Percentiles rank a stretch among this genome's conserved stretches.
Evolutionary conservation across 23 tunicate genomes (phyloP).

Genomic region (Ciona savignyi): DNA sequence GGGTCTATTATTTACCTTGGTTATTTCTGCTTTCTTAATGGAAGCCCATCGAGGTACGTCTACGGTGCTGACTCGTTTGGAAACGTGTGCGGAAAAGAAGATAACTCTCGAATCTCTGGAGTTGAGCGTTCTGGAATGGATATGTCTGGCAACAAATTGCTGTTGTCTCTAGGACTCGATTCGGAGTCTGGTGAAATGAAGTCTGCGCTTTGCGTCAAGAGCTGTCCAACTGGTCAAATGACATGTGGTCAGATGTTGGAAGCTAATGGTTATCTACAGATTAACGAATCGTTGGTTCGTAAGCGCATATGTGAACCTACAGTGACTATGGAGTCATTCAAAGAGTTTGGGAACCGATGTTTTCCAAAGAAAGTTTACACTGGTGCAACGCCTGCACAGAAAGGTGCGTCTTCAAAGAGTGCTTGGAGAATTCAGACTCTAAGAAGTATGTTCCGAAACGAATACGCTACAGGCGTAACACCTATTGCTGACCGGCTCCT

Average conservation of each 20-base stretch:
- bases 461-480: no score
- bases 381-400: no score
- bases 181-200: background rate
- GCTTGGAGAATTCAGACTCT: no score
- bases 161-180: background rate
- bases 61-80: slow-evolving; percentile 87
- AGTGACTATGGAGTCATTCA: background rate
- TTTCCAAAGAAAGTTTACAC: no score
- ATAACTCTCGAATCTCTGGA: slow-evolving; percentile 10
- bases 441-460: no score
- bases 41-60: slow-evolving; percentile 40
- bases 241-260: background rate
- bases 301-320: background rate
- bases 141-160: slow-evolving; percentile 16
- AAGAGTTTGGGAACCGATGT: background rate
- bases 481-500: no score
- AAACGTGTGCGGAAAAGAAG: slow-evolving; percentile 65
- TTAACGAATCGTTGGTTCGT: background rate
- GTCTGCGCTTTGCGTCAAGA: background rate
- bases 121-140: slow-evolving; percentile 59
- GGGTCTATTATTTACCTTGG: background rate
- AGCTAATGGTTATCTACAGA: background rate
- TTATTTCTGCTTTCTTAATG: background rate
- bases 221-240: background rate
- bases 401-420: no score